Conservation (phyloP, 2,888 invertebrate genomes). For the Augochlorella aurata region DNA sequence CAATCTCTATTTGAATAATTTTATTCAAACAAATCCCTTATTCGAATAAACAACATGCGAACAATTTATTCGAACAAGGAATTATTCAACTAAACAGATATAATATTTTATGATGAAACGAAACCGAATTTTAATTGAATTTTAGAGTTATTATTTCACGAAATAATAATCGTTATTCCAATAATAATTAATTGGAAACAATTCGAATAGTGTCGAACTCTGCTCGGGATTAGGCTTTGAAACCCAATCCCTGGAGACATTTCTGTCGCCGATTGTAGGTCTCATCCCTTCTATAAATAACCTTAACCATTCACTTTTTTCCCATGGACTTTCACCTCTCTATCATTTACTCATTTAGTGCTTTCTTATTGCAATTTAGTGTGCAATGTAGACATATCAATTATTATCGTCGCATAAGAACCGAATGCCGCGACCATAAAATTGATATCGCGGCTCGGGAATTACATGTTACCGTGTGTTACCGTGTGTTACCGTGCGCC, state of each 20-base stretch:
- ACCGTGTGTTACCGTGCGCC: background rate
- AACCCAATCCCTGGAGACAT: background rate
- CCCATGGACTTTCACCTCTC: background rate
- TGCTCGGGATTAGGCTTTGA: background rate
- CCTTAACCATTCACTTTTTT: background rate
- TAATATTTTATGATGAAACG: too few species aligned
- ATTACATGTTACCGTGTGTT: conserved; percentile 1
- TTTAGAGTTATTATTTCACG: too few species aligned
- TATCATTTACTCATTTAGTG: background rate
- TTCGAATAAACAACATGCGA: too few species aligned
- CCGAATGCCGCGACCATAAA: conserved; percentile 9
- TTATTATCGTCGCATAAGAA: background rate
- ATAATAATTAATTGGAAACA: too few species aligned
- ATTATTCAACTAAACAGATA: too few species aligned
- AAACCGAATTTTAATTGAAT: too few species aligned
- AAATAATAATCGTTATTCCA: too few species aligned
- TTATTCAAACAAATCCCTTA: too few species aligned
- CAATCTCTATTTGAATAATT: too few species aligned
- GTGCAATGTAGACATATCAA: background rate
- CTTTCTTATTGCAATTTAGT: background rate
- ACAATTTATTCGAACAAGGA: too few species aligned
- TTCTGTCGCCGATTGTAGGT: background rate
- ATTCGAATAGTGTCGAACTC: too few species aligned
- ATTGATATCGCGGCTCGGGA: background rate
- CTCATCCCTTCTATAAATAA: background rate